A percentile compares a stretch with the other conserved stretches of the same genome.
Evolutionary conservation across 2,888 invertebrate genomes (phyloP).

Genomic region (Catocala fraxini): DNA sequence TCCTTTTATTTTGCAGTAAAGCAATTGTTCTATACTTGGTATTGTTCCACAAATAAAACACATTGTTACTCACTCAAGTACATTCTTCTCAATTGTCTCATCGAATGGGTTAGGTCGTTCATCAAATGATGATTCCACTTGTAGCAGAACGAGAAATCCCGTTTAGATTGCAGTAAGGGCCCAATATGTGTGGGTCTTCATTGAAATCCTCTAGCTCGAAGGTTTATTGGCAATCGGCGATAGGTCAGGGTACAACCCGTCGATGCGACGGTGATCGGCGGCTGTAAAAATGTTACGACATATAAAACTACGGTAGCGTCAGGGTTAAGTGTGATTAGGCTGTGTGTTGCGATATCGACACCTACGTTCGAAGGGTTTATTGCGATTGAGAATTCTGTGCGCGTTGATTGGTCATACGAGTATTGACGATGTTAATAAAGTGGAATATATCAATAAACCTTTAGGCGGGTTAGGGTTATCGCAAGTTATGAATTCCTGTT

Average conservation of each 20-base stretch:
- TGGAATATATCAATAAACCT: neutral
- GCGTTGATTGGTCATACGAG: conserved; percentile 12
- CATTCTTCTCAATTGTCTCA: conserved; percentile 40
- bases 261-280: conserved; percentile 63
- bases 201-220: conserved; percentile 66
- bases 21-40: too few species aligned
- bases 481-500: too few species aligned
- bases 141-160: conserved; percentile 34
- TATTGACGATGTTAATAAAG: conserved; percentile 1
- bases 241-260: conserved; percentile 46
- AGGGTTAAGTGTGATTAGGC: conserved; percentile 81
- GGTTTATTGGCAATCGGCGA: conserved; percentile 74
- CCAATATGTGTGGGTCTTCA: conserved; percentile 59
- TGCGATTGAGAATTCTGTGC: conserved; percentile 36
- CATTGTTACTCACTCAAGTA: too few species aligned
- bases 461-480: too few species aligned
- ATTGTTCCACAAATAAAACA: too few species aligned
- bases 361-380: conserved; percentile 46
- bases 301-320: conserved; percentile 75
- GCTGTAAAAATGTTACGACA: conserved; percentile 81
- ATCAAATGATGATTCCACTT: conserved; percentile 49
- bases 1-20: too few species aligned
- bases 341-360: conserved; percentile 52
- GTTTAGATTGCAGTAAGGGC: conserved; percentile 53
- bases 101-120: conserved; percentile 44